Evolutionary conservation across 2,797 vertebrate species (phyloP), one percentile per base, ranked within the genome.

Genomic region (Micromesistius poutassou): DNA sequence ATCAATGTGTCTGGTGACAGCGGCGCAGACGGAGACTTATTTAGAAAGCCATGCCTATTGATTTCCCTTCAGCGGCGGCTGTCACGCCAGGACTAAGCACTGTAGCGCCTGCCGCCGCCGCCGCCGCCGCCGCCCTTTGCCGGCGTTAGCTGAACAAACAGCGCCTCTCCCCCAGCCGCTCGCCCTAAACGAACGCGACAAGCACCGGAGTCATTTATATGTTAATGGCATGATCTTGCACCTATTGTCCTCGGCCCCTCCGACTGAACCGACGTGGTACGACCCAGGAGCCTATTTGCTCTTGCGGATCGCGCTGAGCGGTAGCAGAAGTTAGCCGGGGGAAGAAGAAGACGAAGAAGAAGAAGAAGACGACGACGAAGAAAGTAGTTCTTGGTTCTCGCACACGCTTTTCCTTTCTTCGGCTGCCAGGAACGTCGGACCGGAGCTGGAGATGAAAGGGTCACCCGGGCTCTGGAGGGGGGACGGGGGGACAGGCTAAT

Each of bases 171-270:
- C 79, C 46, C 46, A 6, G 16, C 42, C 42, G 10, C 14, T 14
- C 4, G n/a, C 19, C 4, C 83, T 91, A 91, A 94, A 94, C 91
- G 89, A 91, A 89, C 91, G 91, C 89, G 89, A 93, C 90, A 90
- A 93, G 87, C 88, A 84, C 79, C 87, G 85, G 89, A 94, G 91
- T 92, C 91, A 93, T 95, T 92, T 94, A 93, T 93, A 94, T 94
- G 92, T 86, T 94, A 93, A 94, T 94, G 85, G 84, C 84, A 80
- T 88, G 83, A 85, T 91, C 85, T 89, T 78, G 83, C 79, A 88
- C 90, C 91, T 90, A 90, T 91, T 90, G 89, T 90, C 73, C 77
- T 78, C 84, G 40, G 87, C 88, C 46, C 16, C 85, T 82, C 33
- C 82, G 80, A 88, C 81, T 87, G 6, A 92, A 91, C 92, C 89